These are phyloP conservation scores for Aphrophora alni DNA, from an alignment of 2,888 invertebrate species.

Conservation along the genomic window DNA sequence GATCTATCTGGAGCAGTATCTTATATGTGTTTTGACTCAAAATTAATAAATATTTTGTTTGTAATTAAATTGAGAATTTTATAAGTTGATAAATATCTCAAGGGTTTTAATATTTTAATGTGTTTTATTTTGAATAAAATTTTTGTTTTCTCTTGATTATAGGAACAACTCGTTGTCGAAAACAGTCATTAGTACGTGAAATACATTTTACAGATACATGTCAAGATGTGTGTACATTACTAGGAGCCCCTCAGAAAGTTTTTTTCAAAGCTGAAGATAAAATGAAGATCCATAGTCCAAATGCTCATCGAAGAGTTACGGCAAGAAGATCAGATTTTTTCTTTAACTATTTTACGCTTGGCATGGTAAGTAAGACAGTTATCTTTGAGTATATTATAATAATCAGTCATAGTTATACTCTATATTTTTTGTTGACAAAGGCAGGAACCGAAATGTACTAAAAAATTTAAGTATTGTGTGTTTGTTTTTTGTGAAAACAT, in stretches of 20 bases:
- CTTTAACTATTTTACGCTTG: constrained; percentile 97
- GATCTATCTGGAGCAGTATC: too few relatives aligned
- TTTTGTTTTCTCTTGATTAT: not conserved
- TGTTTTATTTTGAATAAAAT: not conserved
- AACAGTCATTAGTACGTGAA: constrained; percentile 64
- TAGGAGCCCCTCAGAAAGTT: constrained; percentile 91
- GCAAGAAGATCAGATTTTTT: constrained; percentile 93
- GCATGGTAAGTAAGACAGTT: constrained; percentile 67
- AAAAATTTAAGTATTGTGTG: too few relatives aligned
- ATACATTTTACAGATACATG: constrained; percentile 85
- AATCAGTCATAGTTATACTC: not conserved
- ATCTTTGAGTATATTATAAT: not conserved
- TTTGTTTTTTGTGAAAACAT: too few relatives aligned
- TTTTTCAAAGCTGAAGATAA: constrained; percentile 99
- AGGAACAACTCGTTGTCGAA: constrained; percentile 30
- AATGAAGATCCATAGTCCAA: constrained; percentile 96
- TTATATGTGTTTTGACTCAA: too few relatives aligned
- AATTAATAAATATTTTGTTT: too few relatives aligned
- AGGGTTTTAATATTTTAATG: too few relatives aligned
- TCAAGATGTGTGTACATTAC: constrained; percentile 84
- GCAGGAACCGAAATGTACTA: too few relatives aligned
- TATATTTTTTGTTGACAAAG: too few relatives aligned
- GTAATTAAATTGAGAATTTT: too few relatives aligned
- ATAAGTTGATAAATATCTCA: not conserved
- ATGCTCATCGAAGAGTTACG: constrained; percentile 77